Evolutionary conservation across 2,113 vertebrate genomes (phyloP).

Genomic region (Syngnathoides biaculeatus): DNA sequence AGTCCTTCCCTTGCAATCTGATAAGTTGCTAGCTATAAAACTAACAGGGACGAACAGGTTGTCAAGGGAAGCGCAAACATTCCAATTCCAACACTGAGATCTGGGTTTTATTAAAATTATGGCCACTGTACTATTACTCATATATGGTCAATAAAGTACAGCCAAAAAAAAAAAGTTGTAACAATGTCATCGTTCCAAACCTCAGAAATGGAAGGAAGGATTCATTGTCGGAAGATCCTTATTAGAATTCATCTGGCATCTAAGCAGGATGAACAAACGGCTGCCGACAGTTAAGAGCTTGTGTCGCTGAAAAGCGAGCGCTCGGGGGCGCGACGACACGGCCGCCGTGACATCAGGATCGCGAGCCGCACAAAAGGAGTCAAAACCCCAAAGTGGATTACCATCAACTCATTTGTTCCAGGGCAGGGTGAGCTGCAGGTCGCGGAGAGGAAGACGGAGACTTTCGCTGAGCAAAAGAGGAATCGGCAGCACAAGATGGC

Average conservation of each 20-base stretch:
- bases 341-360: constrained; percentile 36
- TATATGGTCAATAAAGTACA: neutral
- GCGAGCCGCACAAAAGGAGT: constrained; percentile 35
- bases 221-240: neutral
- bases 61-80: too few relatives aligned
- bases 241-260: constrained; percentile 10
- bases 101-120: too few relatives aligned
- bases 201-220: neutral
- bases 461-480: constrained; percentile 53
- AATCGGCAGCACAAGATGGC: constrained; percentile 48
- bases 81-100: too few relatives aligned
- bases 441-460: constrained; percentile 32
- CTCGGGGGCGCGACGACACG: neutral
- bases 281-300: constrained; percentile 27
- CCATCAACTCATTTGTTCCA: constrained; percentile 62
- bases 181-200: neutral
- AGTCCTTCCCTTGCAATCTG: too few relatives aligned
- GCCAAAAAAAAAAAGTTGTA: neutral
- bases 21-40: too few relatives aligned
- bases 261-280: constrained; percentile 32
- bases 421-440: constrained; percentile 44
- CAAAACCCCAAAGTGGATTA: constrained; percentile 54
- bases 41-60: too few relatives aligned
- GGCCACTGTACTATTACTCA: too few relatives aligned
- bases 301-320: neutral